phyloP scores from a whole-genome alignment of 2,797 vertebrate species.

The Hypotaenidia philippensis region DNA sequence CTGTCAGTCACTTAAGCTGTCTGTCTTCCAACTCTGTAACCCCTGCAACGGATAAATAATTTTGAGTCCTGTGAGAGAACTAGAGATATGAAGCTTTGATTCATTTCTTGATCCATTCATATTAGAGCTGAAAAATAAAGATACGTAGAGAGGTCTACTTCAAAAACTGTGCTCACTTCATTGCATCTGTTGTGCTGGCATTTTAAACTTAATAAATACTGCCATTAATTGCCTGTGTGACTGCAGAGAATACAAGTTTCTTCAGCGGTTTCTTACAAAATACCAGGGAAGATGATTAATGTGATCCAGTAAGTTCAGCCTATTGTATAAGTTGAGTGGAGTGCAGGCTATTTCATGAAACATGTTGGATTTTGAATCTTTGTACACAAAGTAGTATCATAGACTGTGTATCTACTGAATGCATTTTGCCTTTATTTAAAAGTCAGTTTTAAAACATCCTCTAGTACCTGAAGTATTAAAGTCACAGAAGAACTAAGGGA shows the following conservation, averaged over 20 bases:
- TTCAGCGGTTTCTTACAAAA: background rate
- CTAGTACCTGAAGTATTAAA: background rate
- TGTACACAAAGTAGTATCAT: background rate
- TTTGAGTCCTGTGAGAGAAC: background rate
- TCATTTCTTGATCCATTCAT: background rate
- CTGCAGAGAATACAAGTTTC: background rate
- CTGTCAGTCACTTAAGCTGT: background rate
- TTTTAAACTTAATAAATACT: constrained; percentile 22
- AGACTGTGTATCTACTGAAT: background rate
- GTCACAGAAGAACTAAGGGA: background rate
- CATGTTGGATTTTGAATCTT: background rate
- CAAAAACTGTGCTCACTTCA: background rate
- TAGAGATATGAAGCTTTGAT: background rate
- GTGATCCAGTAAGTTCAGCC: background rate
- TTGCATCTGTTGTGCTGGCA: background rate
- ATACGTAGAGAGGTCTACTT: background rate
- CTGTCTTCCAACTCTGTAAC: background rate
- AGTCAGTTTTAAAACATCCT: background rate
- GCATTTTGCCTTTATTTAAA: background rate
- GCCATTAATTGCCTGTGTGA: background rate
- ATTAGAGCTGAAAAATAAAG: background rate
- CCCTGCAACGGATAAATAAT: background rate
- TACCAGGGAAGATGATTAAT: background rate
- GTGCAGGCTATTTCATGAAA: background rate
- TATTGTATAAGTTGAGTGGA: background rate